Conservation (phyloP, 1,140 invertebrate species). For the Charaxes varanes region DNA sequence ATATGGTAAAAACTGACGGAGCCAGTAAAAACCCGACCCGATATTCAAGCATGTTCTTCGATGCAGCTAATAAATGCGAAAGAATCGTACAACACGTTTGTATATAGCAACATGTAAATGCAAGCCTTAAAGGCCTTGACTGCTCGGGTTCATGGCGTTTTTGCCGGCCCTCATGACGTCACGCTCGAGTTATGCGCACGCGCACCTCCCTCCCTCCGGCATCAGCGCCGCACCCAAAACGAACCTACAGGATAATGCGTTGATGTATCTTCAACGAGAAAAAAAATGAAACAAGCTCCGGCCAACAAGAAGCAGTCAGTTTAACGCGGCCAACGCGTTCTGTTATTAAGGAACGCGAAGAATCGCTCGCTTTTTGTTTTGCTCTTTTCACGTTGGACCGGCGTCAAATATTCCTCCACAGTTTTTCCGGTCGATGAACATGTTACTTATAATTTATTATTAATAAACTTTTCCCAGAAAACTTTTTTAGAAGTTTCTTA, state of each 20-base stretch:
- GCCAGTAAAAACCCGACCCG: no score
- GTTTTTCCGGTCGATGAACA: slow-evolving; percentile 22
- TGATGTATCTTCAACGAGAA: slow-evolving; percentile 55
- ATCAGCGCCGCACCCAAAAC: slow-evolving; percentile 43
- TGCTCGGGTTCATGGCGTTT: slow-evolving; percentile 61
- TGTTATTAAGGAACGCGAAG: slow-evolving; percentile 35
- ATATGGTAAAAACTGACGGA: no score
- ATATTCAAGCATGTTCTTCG: slow-evolving; percentile 13
- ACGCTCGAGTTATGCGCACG: slow-evolving; percentile 57
- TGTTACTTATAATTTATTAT: slow-evolving; percentile 5
- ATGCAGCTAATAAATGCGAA: slow-evolving; percentile 22
- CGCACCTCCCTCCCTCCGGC: slow-evolving; percentile 27
- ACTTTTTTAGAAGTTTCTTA: background rate
- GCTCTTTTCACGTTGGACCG: slow-evolving; percentile 23
- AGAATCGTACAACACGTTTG: slow-evolving; percentile 17
- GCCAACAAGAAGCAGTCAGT: slow-evolving; percentile 48
- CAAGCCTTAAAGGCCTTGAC: slow-evolving; percentile 48
- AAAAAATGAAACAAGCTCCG: slow-evolving; percentile 54
- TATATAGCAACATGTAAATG: slow-evolving; percentile 49
- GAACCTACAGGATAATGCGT: slow-evolving; percentile 57
- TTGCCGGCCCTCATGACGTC: slow-evolving; percentile 58
- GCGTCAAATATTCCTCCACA: slow-evolving; percentile 27
- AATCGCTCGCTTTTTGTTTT: slow-evolving; percentile 24
- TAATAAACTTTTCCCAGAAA: background rate
- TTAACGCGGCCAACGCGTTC: slow-evolving; percentile 50